Evolutionary conservation across 2,797 vertebrate genomes (phyloP).

Genomic region (Anguilla megastoma): DNA sequence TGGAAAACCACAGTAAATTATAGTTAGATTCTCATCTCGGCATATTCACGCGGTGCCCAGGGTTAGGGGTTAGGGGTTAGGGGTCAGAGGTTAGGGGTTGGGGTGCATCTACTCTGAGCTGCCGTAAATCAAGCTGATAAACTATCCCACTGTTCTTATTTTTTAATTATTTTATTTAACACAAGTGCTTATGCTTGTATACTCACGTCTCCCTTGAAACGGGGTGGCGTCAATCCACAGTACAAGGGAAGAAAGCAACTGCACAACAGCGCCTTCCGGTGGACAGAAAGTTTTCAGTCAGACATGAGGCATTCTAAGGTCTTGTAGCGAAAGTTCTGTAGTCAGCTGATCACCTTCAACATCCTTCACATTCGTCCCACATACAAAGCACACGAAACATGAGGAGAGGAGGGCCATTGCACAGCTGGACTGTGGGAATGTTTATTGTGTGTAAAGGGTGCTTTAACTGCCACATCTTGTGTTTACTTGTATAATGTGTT

Average conservation of each 20-base stretch:
- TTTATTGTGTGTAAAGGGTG: too few relatives aligned
- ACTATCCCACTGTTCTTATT: not conserved
- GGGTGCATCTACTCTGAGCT: too few relatives aligned
- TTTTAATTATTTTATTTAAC: not conserved
- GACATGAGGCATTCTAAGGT: not conserved
- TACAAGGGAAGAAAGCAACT: conserved; percentile 90
- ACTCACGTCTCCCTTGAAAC: conserved; percentile 68
- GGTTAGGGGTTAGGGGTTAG: too few relatives aligned
- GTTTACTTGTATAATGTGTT: too few relatives aligned
- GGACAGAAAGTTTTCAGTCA: not conserved
- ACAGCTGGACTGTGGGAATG: not conserved
- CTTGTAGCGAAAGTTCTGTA: not conserved
- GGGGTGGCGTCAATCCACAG: conserved; percentile 81
- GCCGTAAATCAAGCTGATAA: too few relatives aligned
- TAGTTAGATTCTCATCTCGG: too few relatives aligned
- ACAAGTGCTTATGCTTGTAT: not conserved
- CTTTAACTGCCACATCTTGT: too few relatives aligned
- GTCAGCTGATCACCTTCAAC: not conserved
- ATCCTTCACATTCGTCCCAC: not conserved
- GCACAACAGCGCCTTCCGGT: conserved; percentile 81
- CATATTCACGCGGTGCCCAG: too few relatives aligned
- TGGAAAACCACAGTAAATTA: too few relatives aligned
- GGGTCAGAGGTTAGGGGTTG: too few relatives aligned
- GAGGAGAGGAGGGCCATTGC: not conserved
- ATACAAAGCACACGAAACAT: not conserved